Evolutionary conservation across 2,113 vertebrate genomes (phyloP), one percentile per base, ranked within the genome.

Genomic region (Dinomys branickii): DNA sequence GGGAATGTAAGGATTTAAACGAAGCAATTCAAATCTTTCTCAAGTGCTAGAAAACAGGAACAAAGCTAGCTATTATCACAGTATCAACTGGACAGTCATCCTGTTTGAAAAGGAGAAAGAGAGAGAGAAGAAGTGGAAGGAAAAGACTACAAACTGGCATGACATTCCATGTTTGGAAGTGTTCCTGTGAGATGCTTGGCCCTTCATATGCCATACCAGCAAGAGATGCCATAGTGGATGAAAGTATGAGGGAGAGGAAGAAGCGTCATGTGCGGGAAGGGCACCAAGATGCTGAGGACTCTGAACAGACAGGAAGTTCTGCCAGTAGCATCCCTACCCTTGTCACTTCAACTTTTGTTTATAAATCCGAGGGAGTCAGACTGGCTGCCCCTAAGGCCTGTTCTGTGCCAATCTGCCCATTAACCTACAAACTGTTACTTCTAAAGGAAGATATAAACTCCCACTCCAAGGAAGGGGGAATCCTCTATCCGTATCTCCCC

Each of bases 141-240:
- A 22, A 28, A 63, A 26, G 47, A 3, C 30, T 38, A 35, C 16
- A 61, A 33, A 7, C 4, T 38, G 63, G 12, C n/a, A 69, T 10
- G 7, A 17, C 16, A 0, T 26, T 5, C 7, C 0, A 20, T 0
- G 3, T 35, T 6, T 3, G 12, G 61, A 81, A 69, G 73, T 6
- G 8, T 41, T 0, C 0, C 2, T 0, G 14, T 3, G 50, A 67
- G 16, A 14, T 0, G 3, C 44, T 11, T 19, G 19, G 63, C 26
- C 28, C 5, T 7, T 3, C 8, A 10, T 6, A 17, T 2, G 52
- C 6, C 28, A 77, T 0, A 16, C 33, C 77, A 73, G 6, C 44
- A 10, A 8, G 24, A 61, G 47, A 17, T 0, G 10, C 35, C 0
- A 4, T 1, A 28, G 41, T 3, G 69, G n/a, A 14, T 0, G 20